phyloP scores from a whole-genome alignment of 2,113 vertebrate species.

The Oryzias curvinotus region DNA sequence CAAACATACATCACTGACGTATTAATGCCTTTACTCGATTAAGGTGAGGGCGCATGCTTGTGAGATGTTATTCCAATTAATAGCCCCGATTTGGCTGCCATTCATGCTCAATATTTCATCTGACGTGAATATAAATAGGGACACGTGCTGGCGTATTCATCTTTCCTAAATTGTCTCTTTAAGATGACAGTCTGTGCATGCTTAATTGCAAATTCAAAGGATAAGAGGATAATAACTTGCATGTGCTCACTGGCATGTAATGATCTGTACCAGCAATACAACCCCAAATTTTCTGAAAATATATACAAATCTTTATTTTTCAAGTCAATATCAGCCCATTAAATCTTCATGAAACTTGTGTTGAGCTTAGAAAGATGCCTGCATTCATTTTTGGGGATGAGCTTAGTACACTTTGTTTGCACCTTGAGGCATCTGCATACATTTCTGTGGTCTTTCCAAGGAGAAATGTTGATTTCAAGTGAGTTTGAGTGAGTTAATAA shows the following conservation, averaged over 20 bases:
- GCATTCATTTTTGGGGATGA: slow-evolving; percentile 25
- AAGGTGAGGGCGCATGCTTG: slow-evolving; percentile 49
- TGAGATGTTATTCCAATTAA: slow-evolving; percentile 61
- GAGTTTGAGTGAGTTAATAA: slow-evolving; percentile 29
- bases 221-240: slow-evolving; percentile 61
- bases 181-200: slow-evolving; percentile 55
- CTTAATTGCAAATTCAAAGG: slow-evolving; percentile 67
- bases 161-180: slow-evolving; percentile 34
- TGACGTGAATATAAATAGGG: slow-evolving; percentile 53
- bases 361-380: slow-evolving; percentile 33
- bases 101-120: slow-evolving; percentile 66
- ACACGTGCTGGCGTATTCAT: slow-evolving; percentile 37
- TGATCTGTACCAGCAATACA: slow-evolving; percentile 33
- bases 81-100: slow-evolving; percentile 48
- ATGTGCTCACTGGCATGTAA: slow-evolving; percentile 22
- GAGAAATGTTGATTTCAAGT: slow-evolving; percentile 19
- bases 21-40: slow-evolving; percentile 65
- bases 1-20: slow-evolving; percentile 60
- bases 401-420: slow-evolving; percentile 45
- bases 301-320: slow-evolving; percentile 62
- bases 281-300: slow-evolving; percentile 61
- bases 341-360: slow-evolving; percentile 62
- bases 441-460: slow-evolving; percentile 36
- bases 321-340: slow-evolving; percentile 62
- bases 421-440: slow-evolving; percentile 50